A percentile compares a stretch with the other conserved stretches of the same genome.
These are phyloP conservation scores for Montipora efflorescens DNA, from an alignment of 64 coral and sea anemone species.

Conservation along the genomic window DNA sequence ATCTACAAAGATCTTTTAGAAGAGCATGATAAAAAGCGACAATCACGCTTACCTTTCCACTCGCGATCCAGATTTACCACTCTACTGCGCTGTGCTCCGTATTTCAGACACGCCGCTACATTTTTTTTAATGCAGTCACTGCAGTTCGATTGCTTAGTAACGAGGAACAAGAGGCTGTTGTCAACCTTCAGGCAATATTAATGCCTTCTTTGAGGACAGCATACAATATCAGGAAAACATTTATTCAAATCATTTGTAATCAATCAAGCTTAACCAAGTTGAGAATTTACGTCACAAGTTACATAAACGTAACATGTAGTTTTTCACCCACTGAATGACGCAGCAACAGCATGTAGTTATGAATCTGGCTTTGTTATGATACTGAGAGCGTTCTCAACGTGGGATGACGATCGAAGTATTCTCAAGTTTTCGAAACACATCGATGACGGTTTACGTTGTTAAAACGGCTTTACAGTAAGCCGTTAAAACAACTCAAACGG, in stretches of 20 bases:
- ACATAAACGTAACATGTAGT: background rate
- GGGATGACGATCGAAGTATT: too few relatives aligned
- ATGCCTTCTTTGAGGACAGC: background rate
- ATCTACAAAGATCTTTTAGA: too few relatives aligned
- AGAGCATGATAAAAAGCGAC: too few relatives aligned
- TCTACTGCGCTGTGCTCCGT: background rate
- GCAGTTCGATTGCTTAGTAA: background rate
- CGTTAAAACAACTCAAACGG: too few relatives aligned
- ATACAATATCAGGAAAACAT: background rate
- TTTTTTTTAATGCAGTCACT: background rate
- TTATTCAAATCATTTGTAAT: background rate
- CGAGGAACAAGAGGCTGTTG: background rate
- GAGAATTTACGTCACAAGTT: background rate
- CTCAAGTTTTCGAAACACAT: too few relatives aligned
- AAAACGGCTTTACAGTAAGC: too few relatives aligned
- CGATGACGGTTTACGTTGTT: too few relatives aligned
- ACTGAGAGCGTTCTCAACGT: too few relatives aligned
- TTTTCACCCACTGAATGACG: too few relatives aligned
- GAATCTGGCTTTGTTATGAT: too few relatives aligned
- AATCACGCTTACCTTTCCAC: too few relatives aligned
- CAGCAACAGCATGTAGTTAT: too few relatives aligned
- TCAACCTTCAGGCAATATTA: background rate
- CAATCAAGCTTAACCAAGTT: background rate
- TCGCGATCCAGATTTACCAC: background rate
- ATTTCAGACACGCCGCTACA: background rate